These are phyloP conservation scores for Thrips palmi DNA, from an alignment of 1,140 invertebrate species.

Conservation along the genomic window DNA sequence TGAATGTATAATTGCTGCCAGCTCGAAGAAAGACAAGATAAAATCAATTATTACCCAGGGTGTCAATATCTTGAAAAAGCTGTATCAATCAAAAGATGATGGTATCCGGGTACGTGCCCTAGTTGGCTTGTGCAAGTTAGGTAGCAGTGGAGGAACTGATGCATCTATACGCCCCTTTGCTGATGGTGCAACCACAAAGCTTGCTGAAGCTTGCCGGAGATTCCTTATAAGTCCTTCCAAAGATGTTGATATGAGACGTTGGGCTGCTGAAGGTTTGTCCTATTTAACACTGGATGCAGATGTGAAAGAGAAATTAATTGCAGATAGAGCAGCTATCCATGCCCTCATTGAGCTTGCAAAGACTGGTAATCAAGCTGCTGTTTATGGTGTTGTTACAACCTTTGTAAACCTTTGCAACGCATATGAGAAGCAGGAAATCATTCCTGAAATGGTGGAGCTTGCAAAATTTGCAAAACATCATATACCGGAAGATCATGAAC, in stretches of 20 bases:
- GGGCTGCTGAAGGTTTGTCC: constrained; percentile 94
- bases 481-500: constrained; percentile 89
- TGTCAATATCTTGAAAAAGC: constrained; percentile 79
- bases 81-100: constrained; percentile 85
- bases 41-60: constrained; percentile 79
- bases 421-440: constrained; percentile 93
- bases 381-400: constrained; percentile 87
- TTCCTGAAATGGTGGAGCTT: constrained; percentile 92
- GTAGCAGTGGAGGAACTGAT: constrained; percentile 91
- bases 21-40: constrained; percentile 95
- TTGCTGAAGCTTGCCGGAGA: constrained; percentile 82
- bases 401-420: constrained; percentile 95
- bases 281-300: constrained; percentile 96
- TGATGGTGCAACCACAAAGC: constrained; percentile 82
- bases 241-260: constrained; percentile 76
- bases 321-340: constrained; percentile 63
- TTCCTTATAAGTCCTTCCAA: constrained; percentile 77
- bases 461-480: constrained; percentile 99
- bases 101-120: constrained; percentile 73
- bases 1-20: constrained; percentile 89
- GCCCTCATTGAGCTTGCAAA: constrained; percentile 78
- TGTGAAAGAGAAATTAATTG: constrained; percentile 91
- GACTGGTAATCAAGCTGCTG: constrained; percentile 56
- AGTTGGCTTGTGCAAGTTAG: constrained; percentile 92
- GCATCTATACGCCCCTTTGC: constrained; percentile 83